Evolutionary conservation across 2,797 vertebrate species (phyloP), one percentile per base, ranked within the genome.

Genomic region (Molossus molossus): DNA sequence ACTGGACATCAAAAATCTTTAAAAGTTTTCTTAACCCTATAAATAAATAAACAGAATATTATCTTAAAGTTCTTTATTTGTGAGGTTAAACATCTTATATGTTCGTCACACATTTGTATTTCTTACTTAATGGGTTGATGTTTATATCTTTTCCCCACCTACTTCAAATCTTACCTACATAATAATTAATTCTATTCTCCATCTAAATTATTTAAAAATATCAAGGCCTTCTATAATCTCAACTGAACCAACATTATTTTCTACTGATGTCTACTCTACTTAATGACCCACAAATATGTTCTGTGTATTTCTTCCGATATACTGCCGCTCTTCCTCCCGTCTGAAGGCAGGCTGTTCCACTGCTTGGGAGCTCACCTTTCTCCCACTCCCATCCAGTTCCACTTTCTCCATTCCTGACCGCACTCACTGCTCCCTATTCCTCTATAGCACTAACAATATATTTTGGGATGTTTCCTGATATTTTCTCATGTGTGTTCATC

Each of bases 121-220:
- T 86, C 64, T 94, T 92, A 53, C n/a, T 76, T 70, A 76, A 69
- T 33, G 27, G 55, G 83, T 3, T 55, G 53, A 95, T 40, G 25
- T 55, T 75, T 88, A 77, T 65, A 23, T 72, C 17, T 33, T 67
- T 80, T 91, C 15, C 11, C 50, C 5, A 73, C 0, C 13, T 27
- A n/a, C 48, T 87, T 67, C 29, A 86, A 91, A 86, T 65, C 45
- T 72, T 58, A 94, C 60, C 45, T 73, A 73, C 6, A 40, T 29
- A 45, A 18, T 60, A 45, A 18, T 60, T 90, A 82, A 81, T 87
- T 72, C 21, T 90, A 75, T 21, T 67, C 58, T n/a, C 69, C 4
- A 45, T 53, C 37, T 67, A 88, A 73, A 88, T 79, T 80, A 87
- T 64, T 87, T 65, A 45, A 94, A 87, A 90, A 33, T 64, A 70